Percentiles rank a stretch among this genome's conserved stretches.
Evolutionary conservation across 2,797 vertebrate species (phyloP).

Genomic region (Pantherophis vulpinus): DNA sequence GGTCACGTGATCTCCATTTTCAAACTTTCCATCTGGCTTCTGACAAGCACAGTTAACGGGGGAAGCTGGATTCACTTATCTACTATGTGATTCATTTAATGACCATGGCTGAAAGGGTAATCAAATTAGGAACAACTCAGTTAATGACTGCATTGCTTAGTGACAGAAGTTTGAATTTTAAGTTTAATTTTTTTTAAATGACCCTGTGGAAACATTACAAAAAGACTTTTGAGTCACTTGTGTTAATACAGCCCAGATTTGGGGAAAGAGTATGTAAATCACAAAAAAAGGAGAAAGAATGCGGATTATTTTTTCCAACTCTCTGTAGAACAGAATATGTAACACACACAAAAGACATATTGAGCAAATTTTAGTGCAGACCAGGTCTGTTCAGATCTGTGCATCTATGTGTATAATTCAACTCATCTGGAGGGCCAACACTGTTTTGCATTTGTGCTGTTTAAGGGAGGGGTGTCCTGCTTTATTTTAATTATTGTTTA

Average conservation of each 20-base stretch:
- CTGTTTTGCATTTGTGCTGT: neutral
- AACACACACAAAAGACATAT: neutral
- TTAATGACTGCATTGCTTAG: neutral
- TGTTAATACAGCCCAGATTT: neutral
- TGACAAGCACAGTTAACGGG: neutral
- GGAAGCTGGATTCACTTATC: neutral
- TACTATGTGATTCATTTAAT: neutral
- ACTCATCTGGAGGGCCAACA: neutral
- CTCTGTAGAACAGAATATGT: neutral
- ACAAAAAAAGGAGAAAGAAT: neutral
- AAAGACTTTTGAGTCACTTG: neutral
- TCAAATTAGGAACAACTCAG: neutral
- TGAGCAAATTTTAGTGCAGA: neutral
- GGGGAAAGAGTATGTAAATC: neutral
- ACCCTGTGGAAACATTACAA: neutral
- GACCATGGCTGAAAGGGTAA: neutral
- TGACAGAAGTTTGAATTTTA: neutral
- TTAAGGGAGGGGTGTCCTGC: neutral
- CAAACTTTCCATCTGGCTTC: neutral
- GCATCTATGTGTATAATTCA: neutral
- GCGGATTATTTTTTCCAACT: neutral
- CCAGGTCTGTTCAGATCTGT: neutral
- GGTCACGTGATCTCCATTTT: neutral
- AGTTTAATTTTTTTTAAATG: neutral
- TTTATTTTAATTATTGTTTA: neutral